Base-by-base conservation (phyloP, 2,797 vertebrate species). In the Chelidonichthys spinosus region DNA sequence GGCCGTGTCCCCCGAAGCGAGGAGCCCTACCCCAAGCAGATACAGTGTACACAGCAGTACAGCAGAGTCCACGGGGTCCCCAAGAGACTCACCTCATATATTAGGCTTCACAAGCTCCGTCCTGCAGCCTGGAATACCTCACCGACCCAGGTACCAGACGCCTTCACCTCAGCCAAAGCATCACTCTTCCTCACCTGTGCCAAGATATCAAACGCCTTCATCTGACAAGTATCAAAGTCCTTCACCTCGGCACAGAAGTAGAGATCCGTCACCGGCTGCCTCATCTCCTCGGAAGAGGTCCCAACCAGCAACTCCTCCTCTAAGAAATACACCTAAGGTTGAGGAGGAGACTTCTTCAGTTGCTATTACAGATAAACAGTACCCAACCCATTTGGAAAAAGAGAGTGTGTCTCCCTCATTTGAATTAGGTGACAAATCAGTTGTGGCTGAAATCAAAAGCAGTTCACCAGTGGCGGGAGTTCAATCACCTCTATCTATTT, bases 111-210 rank as follows among this genome's bases (percentile, higher is more conserved):
- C 73, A 59, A 76, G 54, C 69, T 79, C 82, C 62, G 61, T 63
- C 59, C 49, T 65, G 25, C 78, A 86, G 44, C 65, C 87, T 63
- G 89, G 85, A 73, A 63, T 55, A 76, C 72, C 69, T 68, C 36
- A 81, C 76, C 84, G 67, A 64, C 43, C 42, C 7, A 87, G 64
- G 37, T 78, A 78, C 43, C 76, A 77, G 73, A 87, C 88, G 50
- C 73, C 84, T 63, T 92, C 91, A 63, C 86, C 87, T 67, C 73
- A 73, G 32, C 46, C 43, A 63, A 70, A 78, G 10, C 18, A 72
- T 68, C 63, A 61, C 17, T 75, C 77, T 49, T 74, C 67, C 11
- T 89, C 87, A 39, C 86, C 87, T 74, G 79, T 89, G 59, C 71
- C 52, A 49, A 82, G 54, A 66, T 66, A 74, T 75, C 77, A 74